Evolutionary conservation across 2,113 vertebrate genomes (phyloP).

Genomic region (Cromileptes altivelis): DNA sequence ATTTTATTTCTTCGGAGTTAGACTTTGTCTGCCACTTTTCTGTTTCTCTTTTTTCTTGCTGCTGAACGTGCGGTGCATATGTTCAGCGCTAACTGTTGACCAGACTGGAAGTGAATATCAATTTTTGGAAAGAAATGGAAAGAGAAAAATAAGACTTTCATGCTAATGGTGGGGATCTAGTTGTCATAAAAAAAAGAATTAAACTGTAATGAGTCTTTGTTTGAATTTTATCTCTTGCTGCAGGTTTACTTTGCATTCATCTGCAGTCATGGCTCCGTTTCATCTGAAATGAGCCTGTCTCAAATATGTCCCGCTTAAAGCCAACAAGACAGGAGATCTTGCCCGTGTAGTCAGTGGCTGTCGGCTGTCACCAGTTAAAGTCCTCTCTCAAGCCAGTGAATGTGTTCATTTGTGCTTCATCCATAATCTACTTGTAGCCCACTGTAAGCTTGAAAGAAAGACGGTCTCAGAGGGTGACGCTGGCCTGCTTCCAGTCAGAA

Average conservation of each 20-base stretch:
- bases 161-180: constrained; percentile 24
- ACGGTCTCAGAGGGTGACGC: constrained; percentile 51
- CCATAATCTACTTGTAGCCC: constrained; percentile 72
- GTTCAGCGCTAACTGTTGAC: constrained; percentile 6
- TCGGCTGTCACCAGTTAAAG: constrained; percentile 56
- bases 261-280: constrained; percentile 2
- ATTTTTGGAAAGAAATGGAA: constrained; percentile 13
- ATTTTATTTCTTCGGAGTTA: neutral
- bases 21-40: neutral
- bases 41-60: neutral
- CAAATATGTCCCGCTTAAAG: constrained; percentile 45
- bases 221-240: constrained; percentile 36
- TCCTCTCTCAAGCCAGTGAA: constrained; percentile 49
- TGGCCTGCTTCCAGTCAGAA: constrained; percentile 68
- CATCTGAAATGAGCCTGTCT: constrained; percentile 50
- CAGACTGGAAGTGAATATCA: constrained; percentile 22
- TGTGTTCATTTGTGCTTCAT: constrained; percentile 59
- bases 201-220: constrained; percentile 44
- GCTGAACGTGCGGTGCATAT: constrained; percentile 16
- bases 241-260: constrained; percentile 46
- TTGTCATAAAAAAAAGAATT: constrained; percentile 42
- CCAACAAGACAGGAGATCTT: constrained; percentile 47
- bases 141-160: neutral
- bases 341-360: constrained; percentile 23
- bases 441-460: constrained; percentile 57